phyloP scores from a whole-genome alignment of 2,113 vertebrate genomes.

The Etheostoma cragini region DNA sequence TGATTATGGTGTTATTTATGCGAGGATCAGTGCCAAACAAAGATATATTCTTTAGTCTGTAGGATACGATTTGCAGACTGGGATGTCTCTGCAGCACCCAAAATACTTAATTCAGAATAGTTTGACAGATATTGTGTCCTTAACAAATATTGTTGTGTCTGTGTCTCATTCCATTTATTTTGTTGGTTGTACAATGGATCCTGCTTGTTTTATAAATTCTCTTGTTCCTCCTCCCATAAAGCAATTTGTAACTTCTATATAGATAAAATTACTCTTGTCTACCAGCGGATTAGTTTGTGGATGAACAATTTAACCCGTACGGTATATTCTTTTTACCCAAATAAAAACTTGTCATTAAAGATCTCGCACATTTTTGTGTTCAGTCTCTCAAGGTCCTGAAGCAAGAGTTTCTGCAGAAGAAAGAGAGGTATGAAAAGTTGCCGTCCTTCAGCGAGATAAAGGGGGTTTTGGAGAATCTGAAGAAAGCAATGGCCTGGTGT shows the following conservation, averaged over 20 bases:
- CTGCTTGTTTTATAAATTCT: neutral
- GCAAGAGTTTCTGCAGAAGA: conserved; percentile 62
- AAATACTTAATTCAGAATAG: no score
- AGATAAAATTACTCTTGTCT: neutral
- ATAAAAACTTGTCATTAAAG: neutral
- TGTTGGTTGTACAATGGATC: neutral
- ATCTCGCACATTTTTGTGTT: neutral
- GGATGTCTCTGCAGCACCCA: no score
- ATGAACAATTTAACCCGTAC: neutral
- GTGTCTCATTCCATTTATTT: neutral
- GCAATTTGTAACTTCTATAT: neutral
- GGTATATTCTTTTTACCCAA: neutral
- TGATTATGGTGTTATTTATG: no score
- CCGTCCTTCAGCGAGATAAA: conserved; percentile 52
- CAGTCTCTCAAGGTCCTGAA: conserved; percentile 64
- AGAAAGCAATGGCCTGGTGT: conserved; percentile 62
- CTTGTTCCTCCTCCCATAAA: neutral
- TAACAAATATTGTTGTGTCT: no score
- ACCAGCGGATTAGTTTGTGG: neutral
- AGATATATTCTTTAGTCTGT: no score
- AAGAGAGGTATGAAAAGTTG: conserved; percentile 57
- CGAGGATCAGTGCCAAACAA: no score
- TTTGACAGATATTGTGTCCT: no score
- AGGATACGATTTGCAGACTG: no score
- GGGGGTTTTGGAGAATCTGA: conserved; percentile 47